These are phyloP conservation scores for Amphipyra tragopoginis DNA, from an alignment of 2,888 invertebrate species.

Conservation along the genomic window DNA sequence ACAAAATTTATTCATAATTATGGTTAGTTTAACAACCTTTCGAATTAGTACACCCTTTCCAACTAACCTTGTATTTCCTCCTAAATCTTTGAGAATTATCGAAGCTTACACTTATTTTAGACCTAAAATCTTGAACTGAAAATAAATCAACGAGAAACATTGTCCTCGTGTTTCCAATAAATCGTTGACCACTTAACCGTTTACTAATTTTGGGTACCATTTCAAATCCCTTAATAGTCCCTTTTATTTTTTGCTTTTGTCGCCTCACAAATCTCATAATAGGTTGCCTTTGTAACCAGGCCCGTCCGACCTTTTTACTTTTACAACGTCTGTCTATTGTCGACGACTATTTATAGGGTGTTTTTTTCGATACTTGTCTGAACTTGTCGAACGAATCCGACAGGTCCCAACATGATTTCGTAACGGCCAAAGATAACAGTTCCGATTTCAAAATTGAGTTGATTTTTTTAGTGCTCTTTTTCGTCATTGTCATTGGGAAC, in stretches of 20 bases:
- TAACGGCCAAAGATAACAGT: constrained; percentile 55
- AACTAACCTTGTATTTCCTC: no score
- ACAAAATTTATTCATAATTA: no score
- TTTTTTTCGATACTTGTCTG: constrained; percentile 53
- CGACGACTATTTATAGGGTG: constrained; percentile 47
- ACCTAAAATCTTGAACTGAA: constrained; percentile 2
- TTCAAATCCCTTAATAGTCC: constrained; percentile 56
- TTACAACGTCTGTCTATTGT: constrained; percentile 45
- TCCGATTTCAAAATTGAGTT: constrained; percentile 50
- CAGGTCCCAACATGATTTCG: constrained; percentile 58
- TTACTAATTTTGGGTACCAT: constrained; percentile 59
- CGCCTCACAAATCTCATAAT: constrained; percentile 49
- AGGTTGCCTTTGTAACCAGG: constrained; percentile 43
- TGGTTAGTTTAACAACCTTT: no score
- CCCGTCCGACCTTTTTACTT: constrained; percentile 50
- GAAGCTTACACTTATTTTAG: constrained; percentile 6
- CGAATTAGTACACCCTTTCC: no score
- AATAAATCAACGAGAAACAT: constrained; percentile 38
- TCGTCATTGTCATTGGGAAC: constrained; percentile 27
- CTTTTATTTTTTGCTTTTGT: constrained; percentile 57
- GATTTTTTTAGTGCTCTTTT: constrained; percentile 31
- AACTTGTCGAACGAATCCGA: constrained; percentile 53
- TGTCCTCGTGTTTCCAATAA: constrained; percentile 50
- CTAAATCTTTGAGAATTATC: background rate
- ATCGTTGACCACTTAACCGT: constrained; percentile 57